A percentile compares a stretch with the other conserved stretches of the same genome.
Conservation (phyloP, 2,888 invertebrate species). For the Cephalotes varians region DNA sequence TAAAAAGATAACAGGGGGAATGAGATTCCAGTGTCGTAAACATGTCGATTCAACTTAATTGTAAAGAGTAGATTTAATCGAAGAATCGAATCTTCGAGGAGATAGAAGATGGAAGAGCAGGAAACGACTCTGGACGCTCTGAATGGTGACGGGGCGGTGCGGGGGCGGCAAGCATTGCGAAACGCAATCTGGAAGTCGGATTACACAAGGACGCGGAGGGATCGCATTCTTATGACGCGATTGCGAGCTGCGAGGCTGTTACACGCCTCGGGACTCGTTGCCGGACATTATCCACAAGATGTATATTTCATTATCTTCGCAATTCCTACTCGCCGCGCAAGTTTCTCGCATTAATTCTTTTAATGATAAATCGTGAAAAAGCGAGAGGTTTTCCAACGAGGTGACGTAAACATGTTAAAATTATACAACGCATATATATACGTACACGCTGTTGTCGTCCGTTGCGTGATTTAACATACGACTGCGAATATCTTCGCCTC, state of each 20-base stretch:
- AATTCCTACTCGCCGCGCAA: background rate
- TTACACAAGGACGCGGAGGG: slow-evolving; percentile 52
- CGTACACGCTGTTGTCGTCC: background rate
- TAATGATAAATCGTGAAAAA: background rate
- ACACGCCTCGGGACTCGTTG: background rate
- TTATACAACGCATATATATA: background rate
- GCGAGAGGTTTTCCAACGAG: background rate
- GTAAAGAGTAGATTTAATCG: background rate
- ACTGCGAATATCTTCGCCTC: background rate
- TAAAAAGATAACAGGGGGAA: slow-evolving; percentile 2
- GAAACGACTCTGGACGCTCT: background rate
- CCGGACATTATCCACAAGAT: background rate
- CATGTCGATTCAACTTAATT: background rate
- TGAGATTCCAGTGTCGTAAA: background rate
- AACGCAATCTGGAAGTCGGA: slow-evolving; percentile 57
- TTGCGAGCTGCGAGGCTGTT: slow-evolving; percentile 8
- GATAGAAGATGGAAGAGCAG: background rate
- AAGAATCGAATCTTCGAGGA: background rate
- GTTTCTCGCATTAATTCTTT: background rate
- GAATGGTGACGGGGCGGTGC: background rate
- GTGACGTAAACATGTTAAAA: background rate
- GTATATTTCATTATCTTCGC: background rate
- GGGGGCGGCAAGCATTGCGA: slow-evolving; percentile 47
- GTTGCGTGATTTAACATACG: background rate
- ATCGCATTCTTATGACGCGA: slow-evolving; percentile 51